phyloP scores from a whole-genome alignment of 2,888 invertebrate genomes.

The Trachelus tabidus region DNA sequence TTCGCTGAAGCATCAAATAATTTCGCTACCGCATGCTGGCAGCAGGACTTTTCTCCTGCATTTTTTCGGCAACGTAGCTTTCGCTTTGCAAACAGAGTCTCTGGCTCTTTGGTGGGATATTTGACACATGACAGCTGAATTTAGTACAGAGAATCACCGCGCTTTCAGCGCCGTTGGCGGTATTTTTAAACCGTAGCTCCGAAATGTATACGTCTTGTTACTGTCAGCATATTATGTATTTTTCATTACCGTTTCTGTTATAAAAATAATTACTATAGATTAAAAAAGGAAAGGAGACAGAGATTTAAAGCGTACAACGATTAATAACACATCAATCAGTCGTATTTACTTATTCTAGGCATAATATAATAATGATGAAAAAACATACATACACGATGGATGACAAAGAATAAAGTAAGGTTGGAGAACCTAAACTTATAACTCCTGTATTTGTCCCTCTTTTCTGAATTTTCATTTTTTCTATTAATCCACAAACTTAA shows the following conservation, averaged over 20 bases:
- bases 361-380: constrained; percentile 2
- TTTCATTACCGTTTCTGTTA: not conserved
- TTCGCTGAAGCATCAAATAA: constrained; percentile 16
- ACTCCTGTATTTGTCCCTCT: constrained; percentile 51
- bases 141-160: constrained; percentile 1
- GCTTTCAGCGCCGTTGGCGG: not conserved
- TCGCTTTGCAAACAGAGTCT: constrained; percentile 21
- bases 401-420: constrained; percentile 13
- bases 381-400: constrained; percentile 3
- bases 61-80: constrained; percentile 44
- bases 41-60: constrained; percentile 14
- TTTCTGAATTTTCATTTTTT: constrained; percentile 41
- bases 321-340: constrained; percentile 8
- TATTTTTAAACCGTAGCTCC: not conserved
- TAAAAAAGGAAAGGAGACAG: not conserved
- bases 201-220: not conserved
- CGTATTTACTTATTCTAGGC: constrained; percentile 7
- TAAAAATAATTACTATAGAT: not conserved
- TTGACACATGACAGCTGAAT: constrained; percentile 29
- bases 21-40: constrained; percentile 19
- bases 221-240: not conserved
- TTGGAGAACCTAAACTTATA: constrained; percentile 44
- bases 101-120: constrained; percentile 1
- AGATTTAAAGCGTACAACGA: not conserved
- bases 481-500: constrained; percentile 55